phyloP scores from a whole-genome alignment of 2,888 invertebrate species.

The Halocaridina rubra region DNA sequence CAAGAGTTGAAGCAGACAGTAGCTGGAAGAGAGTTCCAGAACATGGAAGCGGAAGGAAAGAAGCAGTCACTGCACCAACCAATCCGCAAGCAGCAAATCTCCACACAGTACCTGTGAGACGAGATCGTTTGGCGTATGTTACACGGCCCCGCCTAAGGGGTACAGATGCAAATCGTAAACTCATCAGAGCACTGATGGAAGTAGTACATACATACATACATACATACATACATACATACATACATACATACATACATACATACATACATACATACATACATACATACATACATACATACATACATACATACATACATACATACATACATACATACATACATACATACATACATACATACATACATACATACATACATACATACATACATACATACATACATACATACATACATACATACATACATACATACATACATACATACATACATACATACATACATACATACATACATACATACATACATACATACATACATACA shows the following conservation, averaged over 20 bases:
- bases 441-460: not conserved
- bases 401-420: not conserved
- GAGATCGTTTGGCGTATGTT: no score
- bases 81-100: no score
- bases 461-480: not conserved
- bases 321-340: not conserved
- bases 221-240: not conserved
- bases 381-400: not conserved
- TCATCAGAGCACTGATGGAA: no score
- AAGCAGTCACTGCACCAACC: no score
- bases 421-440: not conserved
- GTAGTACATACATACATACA: not conserved
- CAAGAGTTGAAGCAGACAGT: no score
- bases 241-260: not conserved
- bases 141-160: no score
- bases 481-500: not conserved
- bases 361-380: not conserved
- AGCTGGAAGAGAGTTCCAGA: no score
- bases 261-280: not conserved
- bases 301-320: not conserved
- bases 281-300: not conserved
- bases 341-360: not conserved
- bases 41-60: no score
- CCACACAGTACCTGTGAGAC: no score
- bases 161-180: no score